Conservation (phyloP, 2,888 invertebrate species). For the Drepana falcataria region DNA sequence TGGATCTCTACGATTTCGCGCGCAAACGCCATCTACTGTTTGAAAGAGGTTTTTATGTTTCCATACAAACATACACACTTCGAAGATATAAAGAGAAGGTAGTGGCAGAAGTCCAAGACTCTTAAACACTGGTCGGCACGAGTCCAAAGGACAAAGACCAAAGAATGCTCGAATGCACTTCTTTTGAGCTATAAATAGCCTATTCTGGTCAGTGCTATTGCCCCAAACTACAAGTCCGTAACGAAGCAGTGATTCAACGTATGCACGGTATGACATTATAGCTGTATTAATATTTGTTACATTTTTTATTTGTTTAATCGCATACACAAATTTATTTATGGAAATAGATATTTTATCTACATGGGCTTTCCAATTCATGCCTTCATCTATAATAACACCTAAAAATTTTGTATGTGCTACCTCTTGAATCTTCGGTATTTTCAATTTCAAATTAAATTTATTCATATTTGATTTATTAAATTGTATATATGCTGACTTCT, state of each 20-base stretch:
- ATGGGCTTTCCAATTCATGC: no score
- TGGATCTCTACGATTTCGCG: neutral
- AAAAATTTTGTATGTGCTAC: no score
- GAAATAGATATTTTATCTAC: no score
- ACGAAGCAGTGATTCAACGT: conserved; percentile 1
- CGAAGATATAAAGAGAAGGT: neutral
- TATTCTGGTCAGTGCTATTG: conserved; percentile 2
- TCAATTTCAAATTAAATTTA: no score
- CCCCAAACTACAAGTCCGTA: conserved; percentile 4
- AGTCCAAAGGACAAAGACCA: no score
- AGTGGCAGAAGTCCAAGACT: neutral
- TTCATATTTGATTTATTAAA: neutral
- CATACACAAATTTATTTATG: conserved; percentile 3
- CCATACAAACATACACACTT: neutral
- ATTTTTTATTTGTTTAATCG: conserved; percentile 1
- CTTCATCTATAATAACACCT: no score
- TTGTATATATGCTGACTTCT: neutral
- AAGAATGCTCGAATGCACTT: no score
- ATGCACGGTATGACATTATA: neutral
- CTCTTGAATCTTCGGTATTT: no score
- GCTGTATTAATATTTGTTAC: conserved; percentile 3
- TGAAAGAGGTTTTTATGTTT: neutral
- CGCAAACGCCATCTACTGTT: neutral
- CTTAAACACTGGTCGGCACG: no score
- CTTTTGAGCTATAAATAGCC: no score